Base-by-base conservation (phyloP, 2,797 vertebrate genomes). In the Micrastur ruficollis region DNA sequence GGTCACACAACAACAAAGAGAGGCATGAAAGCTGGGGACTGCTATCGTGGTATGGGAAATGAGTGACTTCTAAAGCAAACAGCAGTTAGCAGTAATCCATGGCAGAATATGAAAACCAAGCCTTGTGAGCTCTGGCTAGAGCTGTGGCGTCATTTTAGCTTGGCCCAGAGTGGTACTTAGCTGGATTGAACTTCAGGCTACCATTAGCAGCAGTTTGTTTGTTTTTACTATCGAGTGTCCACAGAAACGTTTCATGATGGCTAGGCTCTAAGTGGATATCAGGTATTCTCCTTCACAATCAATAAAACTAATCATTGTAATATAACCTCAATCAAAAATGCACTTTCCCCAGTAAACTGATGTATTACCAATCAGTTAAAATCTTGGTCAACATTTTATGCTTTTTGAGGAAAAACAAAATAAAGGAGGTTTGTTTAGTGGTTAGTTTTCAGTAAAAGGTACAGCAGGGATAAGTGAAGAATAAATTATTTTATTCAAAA, bases 1-100 rank as follows among this genome's bases (percentile, higher is more conserved):
- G 95, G 95, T 95, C 95, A 95, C 26, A 47, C 12, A 91, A 71
- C 31, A 94, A 76, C 94, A 94, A 86, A 93, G 86, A 72, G 66
- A 73, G 36, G 59, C 79, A 87, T 46, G 81, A 96, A 92, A 87
- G 68, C 74, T 44, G 56, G 27, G 76, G 21, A 70, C 72, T 52
- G 63, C 55, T 62, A n/a, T 82, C 34, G 84, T 81, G 79, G 86
- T 34, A 76, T 74, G 71, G 84, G 95, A 94, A 96, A 95, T 13
- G 46, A 89, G 61, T 53, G 91, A 78, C 79, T 90, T 38, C 76
- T 93, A 87, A 96, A 93, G 81, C 84, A 92, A 95, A 93, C 50
- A 92, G 67, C 78, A 73, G 81, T 67, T 74, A 94, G 81, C 74
- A 89, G 68, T 26, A 96, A 89, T n/a, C 52, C 74, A 17, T 11